Evolutionary conservation across 1,140 invertebrate genomes (phyloP).

Genomic region (Subanguina moxae): DNA sequence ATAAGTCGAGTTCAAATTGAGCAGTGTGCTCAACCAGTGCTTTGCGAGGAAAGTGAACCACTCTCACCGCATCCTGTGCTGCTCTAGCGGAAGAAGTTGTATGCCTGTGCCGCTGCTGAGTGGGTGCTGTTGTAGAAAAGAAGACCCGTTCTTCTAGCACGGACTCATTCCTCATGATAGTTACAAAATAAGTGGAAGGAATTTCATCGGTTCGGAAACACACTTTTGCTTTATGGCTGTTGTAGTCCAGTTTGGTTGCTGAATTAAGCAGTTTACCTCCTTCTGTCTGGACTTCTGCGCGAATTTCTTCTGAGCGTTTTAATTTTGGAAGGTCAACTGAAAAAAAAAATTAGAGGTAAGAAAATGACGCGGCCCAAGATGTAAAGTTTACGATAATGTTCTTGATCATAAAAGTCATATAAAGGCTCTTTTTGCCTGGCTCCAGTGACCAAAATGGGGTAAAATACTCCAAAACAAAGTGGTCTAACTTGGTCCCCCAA

Average conservation of each 20-base stretch:
- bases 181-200: too few species aligned
- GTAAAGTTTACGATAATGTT: too few species aligned
- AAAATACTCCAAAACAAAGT: too few species aligned
- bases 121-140: background rate
- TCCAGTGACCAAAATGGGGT: too few species aligned
- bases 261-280: background rate
- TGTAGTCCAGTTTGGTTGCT: background rate
- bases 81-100: background rate
- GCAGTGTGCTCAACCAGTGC: constrained; percentile 48
- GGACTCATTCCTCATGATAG: too few species aligned
- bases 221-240: too few species aligned
- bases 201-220: too few species aligned
- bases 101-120: background rate
- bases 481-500: too few species aligned
- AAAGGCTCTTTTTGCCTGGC: too few species aligned
- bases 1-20: constrained; percentile 45
- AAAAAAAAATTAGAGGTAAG: constrained; percentile 1
- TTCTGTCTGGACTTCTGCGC: constrained; percentile 37
- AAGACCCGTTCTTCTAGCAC: background rate
- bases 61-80: background rate
- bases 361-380: too few species aligned
- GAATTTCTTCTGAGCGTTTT: constrained; percentile 29
- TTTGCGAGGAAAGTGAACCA: constrained; percentile 23
- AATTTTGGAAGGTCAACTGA: constrained; percentile 10
- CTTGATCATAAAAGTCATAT: too few species aligned